Percentiles rank a stretch among this genome's conserved stretches.
phyloP scores from a whole-genome alignment of 2,888 invertebrate genomes.

The Sinhomidia bicolor region DNA sequence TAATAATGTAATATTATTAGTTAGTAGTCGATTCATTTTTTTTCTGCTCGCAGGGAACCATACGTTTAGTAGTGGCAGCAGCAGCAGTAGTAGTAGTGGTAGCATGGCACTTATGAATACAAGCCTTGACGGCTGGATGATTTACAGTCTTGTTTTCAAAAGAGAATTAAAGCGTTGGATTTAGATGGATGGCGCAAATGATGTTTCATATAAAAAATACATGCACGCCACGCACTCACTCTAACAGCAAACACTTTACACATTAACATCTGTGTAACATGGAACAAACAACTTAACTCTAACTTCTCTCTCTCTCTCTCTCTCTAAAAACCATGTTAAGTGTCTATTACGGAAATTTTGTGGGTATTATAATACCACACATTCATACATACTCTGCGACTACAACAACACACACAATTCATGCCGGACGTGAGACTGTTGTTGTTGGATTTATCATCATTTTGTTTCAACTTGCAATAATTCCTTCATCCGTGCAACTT shows the following conservation, averaged over 20 bases:
- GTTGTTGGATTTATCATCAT: constrained; percentile 33
- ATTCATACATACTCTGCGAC: neutral
- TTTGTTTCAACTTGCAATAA: constrained; percentile 36
- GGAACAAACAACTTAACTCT: constrained; percentile 31
- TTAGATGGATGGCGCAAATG: constrained; percentile 53
- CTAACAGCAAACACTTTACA: constrained; percentile 32
- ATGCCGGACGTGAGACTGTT: constrained; percentile 50
- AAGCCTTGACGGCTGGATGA: constrained; percentile 78
- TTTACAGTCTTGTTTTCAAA: constrained; percentile 80
- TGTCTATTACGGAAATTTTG: constrained; percentile 50
- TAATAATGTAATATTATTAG: neutral
- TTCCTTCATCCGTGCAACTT: constrained; percentile 42
- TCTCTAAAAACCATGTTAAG: constrained; percentile 48
- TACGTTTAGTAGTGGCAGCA: neutral
- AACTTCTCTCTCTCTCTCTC: no score
- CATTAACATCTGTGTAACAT: constrained; percentile 58
- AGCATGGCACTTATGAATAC: constrained; percentile 37
- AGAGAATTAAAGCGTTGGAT: constrained; percentile 75
- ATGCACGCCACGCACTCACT: constrained; percentile 45
- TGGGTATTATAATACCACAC: neutral
- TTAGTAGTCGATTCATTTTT: no score
- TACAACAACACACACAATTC: neutral
- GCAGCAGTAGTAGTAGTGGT: neutral
- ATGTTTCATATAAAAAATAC: constrained; percentile 44
- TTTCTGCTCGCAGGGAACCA: constrained; percentile 23